Percentiles rank a stretch among this genome's conserved stretches.
Conservation (phyloP, 2,797 vertebrate species). For the Bucorvus abyssinicus region DNA sequence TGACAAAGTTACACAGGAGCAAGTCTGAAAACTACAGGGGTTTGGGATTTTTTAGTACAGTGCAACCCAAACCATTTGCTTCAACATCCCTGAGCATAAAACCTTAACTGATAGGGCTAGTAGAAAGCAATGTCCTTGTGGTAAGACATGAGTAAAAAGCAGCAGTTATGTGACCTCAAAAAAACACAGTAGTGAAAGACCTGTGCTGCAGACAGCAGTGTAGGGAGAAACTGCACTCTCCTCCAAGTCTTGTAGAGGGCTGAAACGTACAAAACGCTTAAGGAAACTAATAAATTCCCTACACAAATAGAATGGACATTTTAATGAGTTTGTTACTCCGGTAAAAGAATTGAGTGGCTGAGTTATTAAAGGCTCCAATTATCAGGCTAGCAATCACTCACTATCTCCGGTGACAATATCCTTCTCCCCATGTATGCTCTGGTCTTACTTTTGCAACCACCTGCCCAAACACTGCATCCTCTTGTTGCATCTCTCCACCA, state of each 20-base stretch:
- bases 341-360: background rate
- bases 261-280: background rate
- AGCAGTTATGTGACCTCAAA: background rate
- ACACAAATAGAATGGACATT: background rate
- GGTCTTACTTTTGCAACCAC: background rate
- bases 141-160: background rate
- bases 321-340: background rate
- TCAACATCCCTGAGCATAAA: background rate
- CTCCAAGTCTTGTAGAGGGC: background rate
- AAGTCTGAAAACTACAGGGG: background rate
- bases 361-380: background rate
- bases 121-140: background rate
- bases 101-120: background rate
- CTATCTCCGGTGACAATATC: rapidly evolving
- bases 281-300: background rate
- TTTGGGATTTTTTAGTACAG: background rate
- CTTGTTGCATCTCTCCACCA: background rate
- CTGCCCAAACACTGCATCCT: background rate
- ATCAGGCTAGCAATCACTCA: background rate
- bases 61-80: background rate
- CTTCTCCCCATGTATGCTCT: rapidly evolving
- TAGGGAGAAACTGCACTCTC: background rate
- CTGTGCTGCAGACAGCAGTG: rapidly evolving
- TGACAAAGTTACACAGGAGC: background rate
- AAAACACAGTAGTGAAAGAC: background rate